Base-by-base conservation (phyloP, 35 echinoderm and acorn worm genomes). In the Apostichopus parvimensis region DNA sequence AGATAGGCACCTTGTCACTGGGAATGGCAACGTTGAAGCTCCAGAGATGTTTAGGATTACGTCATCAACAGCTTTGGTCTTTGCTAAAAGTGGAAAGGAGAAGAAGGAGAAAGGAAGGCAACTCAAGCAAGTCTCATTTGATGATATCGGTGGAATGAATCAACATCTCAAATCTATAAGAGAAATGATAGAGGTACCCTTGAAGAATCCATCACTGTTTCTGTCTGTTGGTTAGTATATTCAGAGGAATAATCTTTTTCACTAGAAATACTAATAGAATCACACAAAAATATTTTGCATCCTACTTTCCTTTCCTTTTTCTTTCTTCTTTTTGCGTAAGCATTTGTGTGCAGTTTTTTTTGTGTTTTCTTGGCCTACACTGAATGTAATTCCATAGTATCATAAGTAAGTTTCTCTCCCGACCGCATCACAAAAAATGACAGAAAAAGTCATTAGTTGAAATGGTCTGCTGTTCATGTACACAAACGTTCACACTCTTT, bases 181-280 rank as follows among this genome's bases (percentile, higher is more conserved):
- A 57, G 94, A 96, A 79, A 93, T 93, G 86, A 61, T 98, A 20
- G 93, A 94, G 87, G 62, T 94, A 59, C 94, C 97, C 11, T 87
- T 98, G 57, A 95, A 91, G 79, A 98, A 93, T 54, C 97, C 97
- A 64, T 73, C 91, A 4, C 20, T 96, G 14, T 98, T 98, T 86
- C 87, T 79, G n/a, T 92, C 93, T 64, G 79, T 98, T 62, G 97
- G 97, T 98, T 62, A 93, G 90, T 91, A n/a, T 73, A 28, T 54
- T 53, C 25, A 75, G 8, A 18, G 13, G 54, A 92, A 59, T 45
- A 10, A 45, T 45, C 3, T 45, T 45, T 45, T 45, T 45, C 34
- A 34, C 1, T 34, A 45, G 34, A 45, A 45, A 45, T 45, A 45
- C 34, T 4, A 45, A 45, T 45, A 45, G 0, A 4, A 45, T 45